phyloP scores from a whole-genome alignment of 1,140 invertebrate species.

The Mya arenaria region DNA sequence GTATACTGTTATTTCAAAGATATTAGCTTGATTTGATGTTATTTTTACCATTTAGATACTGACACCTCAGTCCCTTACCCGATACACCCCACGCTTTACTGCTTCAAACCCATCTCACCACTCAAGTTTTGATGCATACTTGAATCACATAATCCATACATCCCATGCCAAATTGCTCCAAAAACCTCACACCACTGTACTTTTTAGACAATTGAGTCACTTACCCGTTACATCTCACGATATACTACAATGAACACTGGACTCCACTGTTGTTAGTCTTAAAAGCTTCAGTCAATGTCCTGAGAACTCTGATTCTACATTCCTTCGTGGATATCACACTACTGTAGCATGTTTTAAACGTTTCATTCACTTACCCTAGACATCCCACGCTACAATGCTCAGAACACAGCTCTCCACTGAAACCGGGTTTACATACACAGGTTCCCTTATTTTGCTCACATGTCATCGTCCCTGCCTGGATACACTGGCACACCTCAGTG shows the following conservation, averaged over 20 bases:
- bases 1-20: too few species aligned
- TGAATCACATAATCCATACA: too few species aligned
- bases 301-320: slow-evolving; percentile 5
- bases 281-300: slow-evolving; percentile 13
- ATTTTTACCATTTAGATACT: too few species aligned
- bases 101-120: too few species aligned
- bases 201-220: too few species aligned
- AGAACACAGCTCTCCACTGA: slow-evolving; percentile 4
- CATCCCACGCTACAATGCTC: slow-evolving; percentile 26
- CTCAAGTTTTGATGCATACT: too few species aligned
- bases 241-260: neutral
- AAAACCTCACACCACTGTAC: too few species aligned
- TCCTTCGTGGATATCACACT: neutral
- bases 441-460: slow-evolving; percentile 15
- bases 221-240: slow-evolving; percentile 3
- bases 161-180: too few species aligned
- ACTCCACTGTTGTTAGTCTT: neutral
- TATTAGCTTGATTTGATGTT: too few species aligned
- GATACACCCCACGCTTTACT: too few species aligned
- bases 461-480: neutral
- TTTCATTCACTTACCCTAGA: slow-evolving; percentile 21
- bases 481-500: slow-evolving; percentile 34
- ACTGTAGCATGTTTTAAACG: neutral
- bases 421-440: slow-evolving; percentile 13
- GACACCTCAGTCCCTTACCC: too few species aligned